Base-by-base conservation (phyloP, 2,888 invertebrate genomes). In the Scrobipalpa costella region DNA sequence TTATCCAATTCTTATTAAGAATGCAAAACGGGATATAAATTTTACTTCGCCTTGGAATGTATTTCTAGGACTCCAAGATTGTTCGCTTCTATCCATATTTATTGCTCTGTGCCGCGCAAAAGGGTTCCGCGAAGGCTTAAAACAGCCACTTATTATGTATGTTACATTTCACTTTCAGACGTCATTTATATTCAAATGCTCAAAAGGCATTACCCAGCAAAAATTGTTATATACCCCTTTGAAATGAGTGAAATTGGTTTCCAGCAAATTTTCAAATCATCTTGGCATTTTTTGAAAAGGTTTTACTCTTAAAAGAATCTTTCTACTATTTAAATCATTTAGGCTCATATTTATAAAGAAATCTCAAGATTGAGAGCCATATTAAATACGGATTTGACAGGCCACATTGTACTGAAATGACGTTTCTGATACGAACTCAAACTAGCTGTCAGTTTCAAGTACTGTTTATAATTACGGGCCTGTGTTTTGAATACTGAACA, bases 91-190 rank as follows among this genome's bases (percentile, higher is more conserved):
- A 55, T 15, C 33, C 33, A 33, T 55, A 34, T 34, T 55, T 27
- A 66, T 59, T 76, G 76, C 84, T 78, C 90, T 89, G 83, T 83
- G 83, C 83, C 82, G 83, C 85, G 81, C 86, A 88, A 90, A 90
- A 90, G 90, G 91, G 91, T 90, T 90, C 86, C 84, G 83, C 83
- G 83, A 86, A 86, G 81, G 90, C 86, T 90, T 90, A 91, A 90
- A 91, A 90, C 90, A 90, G 90, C 90, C 91, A 90, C 90, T 91
- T 90, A 91, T 91, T 91, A 91, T 91, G 90, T 90, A 90, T 91
- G 91, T 90, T 90, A 91, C 91, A 90, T 90, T 91, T 91, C 91
- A 91, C 90, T 91, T 90, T 90, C 90, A 90, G 88, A 90, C 90
- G 88, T 90, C 89, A 90, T 91, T 90, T 91, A 91, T 91, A 91